phyloP scores from a whole-genome alignment of 2,888 invertebrate genomes.

The Cheilosia grossa region DNA sequence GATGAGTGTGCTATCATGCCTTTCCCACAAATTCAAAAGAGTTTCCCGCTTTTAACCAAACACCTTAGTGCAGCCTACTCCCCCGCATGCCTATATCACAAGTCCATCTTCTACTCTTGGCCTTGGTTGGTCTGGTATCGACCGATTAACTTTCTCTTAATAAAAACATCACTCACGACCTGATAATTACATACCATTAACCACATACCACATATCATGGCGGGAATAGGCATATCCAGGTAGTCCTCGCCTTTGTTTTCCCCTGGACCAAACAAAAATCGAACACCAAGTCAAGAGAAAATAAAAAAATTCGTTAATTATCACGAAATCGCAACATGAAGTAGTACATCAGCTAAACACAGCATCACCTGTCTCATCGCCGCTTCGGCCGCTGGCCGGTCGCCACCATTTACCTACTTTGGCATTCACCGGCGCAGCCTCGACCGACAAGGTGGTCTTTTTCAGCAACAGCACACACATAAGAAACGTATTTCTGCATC shows the following conservation, averaged over 20 bases:
- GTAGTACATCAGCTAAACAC: constrained; percentile 75
- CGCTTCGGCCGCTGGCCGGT: constrained; percentile 65
- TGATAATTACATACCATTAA: constrained; percentile 68
- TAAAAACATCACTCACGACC: constrained; percentile 74
- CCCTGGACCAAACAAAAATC: constrained; percentile 47
- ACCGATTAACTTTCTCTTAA: constrained; percentile 72
- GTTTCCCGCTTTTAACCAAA: neutral
- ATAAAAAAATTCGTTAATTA: constrained; percentile 78
- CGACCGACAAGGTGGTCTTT: constrained; percentile 76
- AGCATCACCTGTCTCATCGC: constrained; percentile 74
- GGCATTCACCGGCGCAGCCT: constrained; percentile 72
- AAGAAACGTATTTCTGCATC: constrained; percentile 73
- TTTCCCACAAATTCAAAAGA: too few relatives aligned
- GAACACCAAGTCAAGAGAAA: constrained; percentile 20
- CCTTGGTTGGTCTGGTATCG: constrained; percentile 51
- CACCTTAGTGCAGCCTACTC: too few relatives aligned
- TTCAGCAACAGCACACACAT: constrained; percentile 50
- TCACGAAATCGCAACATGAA: constrained; percentile 79
- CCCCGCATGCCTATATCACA: too few relatives aligned
- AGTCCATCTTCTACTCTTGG: constrained; percentile 56
- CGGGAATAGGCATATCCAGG: neutral
- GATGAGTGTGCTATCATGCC: too few relatives aligned
- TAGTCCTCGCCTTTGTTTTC: constrained; percentile 60
- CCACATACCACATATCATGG: constrained; percentile 62
- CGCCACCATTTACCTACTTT: constrained; percentile 68